Evolutionary conservation across 2,797 vertebrate genomes (phyloP).

Genomic region (Cephalopachus bancanus): DNA sequence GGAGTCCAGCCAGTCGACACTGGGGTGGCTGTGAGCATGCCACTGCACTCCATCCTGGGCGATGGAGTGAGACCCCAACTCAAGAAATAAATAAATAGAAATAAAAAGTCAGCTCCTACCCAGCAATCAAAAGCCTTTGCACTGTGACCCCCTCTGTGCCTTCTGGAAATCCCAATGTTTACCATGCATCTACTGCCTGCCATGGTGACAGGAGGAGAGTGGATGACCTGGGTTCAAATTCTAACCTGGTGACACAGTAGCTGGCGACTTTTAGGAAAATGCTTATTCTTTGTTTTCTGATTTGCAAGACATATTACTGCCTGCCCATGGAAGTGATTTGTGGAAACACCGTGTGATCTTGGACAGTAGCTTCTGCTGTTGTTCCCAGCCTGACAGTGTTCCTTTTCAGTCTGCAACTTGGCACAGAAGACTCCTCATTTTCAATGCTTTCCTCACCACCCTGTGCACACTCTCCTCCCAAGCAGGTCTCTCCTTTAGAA

Average conservation of each 20-base stretch:
- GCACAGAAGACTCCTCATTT: neutral
- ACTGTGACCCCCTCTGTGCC: too few species aligned
- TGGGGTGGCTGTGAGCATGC: too few species aligned
- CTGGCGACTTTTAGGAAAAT: neutral
- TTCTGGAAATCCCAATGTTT: too few species aligned
- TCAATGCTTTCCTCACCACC: neutral
- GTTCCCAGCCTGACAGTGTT: neutral
- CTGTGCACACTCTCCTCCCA: neutral
- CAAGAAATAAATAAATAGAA: too few species aligned
- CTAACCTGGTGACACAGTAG: neutral
- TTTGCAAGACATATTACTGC: neutral
- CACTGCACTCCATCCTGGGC: too few species aligned
- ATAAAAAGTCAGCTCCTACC: too few species aligned
- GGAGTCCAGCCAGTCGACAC: too few species aligned
- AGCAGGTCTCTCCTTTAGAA: neutral
- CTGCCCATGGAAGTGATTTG: neutral
- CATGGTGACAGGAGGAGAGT: neutral
- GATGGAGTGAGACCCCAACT: too few species aligned
- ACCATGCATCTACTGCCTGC: neutral
- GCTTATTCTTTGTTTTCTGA: neutral
- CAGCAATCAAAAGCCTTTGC: too few species aligned
- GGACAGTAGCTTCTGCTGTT: neutral
- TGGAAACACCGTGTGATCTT: fast-evolving
- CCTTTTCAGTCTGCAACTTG: neutral
- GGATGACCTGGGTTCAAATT: neutral